Conservation (phyloP, 2,797 vertebrate genomes). For the Gorsachius magnificus region DNA sequence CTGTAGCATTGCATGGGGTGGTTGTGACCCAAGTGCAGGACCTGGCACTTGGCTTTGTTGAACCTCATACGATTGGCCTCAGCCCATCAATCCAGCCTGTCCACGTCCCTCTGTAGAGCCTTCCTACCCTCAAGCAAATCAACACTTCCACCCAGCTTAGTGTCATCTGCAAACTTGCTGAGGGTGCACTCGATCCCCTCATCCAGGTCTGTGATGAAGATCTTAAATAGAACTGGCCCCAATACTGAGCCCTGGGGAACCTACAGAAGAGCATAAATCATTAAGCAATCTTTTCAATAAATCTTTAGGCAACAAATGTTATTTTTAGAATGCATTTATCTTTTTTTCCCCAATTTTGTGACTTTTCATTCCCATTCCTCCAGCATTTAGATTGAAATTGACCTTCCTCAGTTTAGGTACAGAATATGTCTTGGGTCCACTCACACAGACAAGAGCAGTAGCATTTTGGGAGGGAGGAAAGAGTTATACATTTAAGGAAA, state of each 20-base stretch:
- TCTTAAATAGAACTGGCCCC: too few species aligned
- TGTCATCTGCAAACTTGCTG: too few species aligned
- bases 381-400: not conserved
- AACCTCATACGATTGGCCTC: too few species aligned
- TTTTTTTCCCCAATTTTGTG: not conserved
- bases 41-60: too few species aligned
- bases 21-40: too few species aligned
- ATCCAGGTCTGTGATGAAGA: too few species aligned
- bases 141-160: too few species aligned
- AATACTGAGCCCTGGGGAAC: not conserved
- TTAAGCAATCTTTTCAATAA: not conserved
- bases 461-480: not conserved
- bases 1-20: too few species aligned
- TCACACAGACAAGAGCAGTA: not conserved
- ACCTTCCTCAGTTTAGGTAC: not conserved
- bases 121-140: too few species aligned
- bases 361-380: not conserved
- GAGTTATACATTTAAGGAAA: not conserved
- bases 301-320: not conserved
- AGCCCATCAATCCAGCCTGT: too few species aligned
- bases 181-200: too few species aligned
- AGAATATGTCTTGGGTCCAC: not conserved
- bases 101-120: too few species aligned
- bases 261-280: not conserved
- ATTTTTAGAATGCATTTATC: not conserved